These are phyloP conservation scores for Knipowitschia caucasica DNA, from an alignment of 2,797 vertebrate species.

Conservation along the genomic window DNA sequence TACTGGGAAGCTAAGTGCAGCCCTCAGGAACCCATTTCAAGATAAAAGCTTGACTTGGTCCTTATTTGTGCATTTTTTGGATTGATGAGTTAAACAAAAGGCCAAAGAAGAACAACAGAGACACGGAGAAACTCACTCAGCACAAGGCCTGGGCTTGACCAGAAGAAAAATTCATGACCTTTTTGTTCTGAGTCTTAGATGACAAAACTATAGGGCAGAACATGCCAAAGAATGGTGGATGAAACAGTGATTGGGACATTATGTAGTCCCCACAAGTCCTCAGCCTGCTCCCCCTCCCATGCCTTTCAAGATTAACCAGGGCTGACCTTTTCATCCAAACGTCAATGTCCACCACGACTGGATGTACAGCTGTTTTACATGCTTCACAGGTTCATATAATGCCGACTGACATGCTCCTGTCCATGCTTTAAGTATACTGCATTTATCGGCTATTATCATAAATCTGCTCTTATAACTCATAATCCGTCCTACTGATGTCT, in stretches of 20 bases:
- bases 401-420: conserved; percentile 10
- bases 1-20: not conserved
- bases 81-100: not conserved
- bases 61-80: not conserved
- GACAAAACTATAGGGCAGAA: not conserved
- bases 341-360: conserved; percentile 18
- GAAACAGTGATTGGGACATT: conserved; percentile 14
- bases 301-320: conserved; percentile 41
- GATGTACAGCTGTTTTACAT: conserved; percentile 36
- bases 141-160: not conserved
- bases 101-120: not conserved
- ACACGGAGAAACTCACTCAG: not conserved
- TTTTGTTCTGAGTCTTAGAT: no score
- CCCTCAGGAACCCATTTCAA: not conserved
- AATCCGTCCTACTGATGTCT: conserved; percentile 43
- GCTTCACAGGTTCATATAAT: conserved; percentile 23
- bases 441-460: conserved; percentile 14
- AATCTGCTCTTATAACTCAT: conserved; percentile 25
- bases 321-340: conserved; percentile 43
- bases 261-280: conserved; percentile 19
- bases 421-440: not conserved
- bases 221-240: not conserved
- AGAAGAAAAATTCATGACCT: no score
- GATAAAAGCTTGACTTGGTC: not conserved
- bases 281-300: conserved; percentile 2